Conservation (phyloP, 1,140 invertebrate species). For the Holotrichia oblita region DNA sequence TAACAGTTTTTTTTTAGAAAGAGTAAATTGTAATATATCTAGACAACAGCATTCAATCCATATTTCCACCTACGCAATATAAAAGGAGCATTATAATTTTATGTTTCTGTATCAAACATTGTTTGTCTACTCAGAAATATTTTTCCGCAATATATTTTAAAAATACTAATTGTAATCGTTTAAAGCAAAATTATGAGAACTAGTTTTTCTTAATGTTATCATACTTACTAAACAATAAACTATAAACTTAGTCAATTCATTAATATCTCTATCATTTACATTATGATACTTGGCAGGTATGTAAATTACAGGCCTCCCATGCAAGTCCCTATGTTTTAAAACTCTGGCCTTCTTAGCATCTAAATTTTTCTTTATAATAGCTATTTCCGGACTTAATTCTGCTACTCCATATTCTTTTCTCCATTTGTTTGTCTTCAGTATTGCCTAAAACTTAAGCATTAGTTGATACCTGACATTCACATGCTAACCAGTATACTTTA, state of each 20-base stretch:
- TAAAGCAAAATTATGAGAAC: too few species aligned
- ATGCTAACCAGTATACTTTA: slow-evolving; percentile 64
- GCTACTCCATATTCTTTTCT: slow-evolving; percentile 74
- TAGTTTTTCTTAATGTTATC: too few species aligned
- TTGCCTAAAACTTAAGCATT: slow-evolving; percentile 64
- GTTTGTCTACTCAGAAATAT: too few species aligned
- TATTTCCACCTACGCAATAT: too few species aligned
- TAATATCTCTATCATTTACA: slow-evolving; percentile 74
- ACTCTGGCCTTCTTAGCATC: slow-evolving; percentile 71
- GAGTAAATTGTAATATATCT: too few species aligned
- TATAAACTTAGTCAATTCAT: slow-evolving; percentile 79
- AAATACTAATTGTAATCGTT: too few species aligned
- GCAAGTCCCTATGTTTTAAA: slow-evolving; percentile 73
- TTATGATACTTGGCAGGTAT: slow-evolving; percentile 81
- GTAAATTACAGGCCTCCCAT: slow-evolving; percentile 77
- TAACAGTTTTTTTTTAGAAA: too few species aligned
- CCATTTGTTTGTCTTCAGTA: slow-evolving; percentile 83
- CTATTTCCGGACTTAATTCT: slow-evolving; percentile 65
- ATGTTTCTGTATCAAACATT: too few species aligned
- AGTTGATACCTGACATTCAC: slow-evolving; percentile 45
- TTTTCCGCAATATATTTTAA: too few species aligned
- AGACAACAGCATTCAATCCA: too few species aligned
- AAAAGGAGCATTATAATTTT: too few species aligned
- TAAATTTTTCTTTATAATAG: slow-evolving; percentile 69
- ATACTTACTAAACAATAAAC: slow-evolving; percentile 74